Percentiles rank a stretch among this genome's conserved stretches.
Evolutionary conservation across 2,113 vertebrate species (phyloP).

Genomic region (Glaucomys volans): DNA sequence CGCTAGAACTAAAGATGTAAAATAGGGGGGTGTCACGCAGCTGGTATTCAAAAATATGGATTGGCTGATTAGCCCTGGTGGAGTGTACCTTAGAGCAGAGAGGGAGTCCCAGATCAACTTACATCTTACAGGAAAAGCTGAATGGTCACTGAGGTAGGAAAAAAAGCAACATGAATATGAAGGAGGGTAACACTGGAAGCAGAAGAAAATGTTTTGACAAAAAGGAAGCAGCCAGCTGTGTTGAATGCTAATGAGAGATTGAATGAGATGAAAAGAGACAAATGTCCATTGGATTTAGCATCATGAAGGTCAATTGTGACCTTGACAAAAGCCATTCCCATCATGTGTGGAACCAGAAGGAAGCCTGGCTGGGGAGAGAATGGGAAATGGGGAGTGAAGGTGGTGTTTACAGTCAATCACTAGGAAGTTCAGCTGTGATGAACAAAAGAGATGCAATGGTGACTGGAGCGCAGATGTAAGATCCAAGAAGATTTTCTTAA

Average conservation of each 20-base stretch:
- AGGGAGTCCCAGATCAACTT: neutral
- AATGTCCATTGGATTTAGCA: conserved; percentile 42
- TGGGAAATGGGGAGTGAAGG: neutral
- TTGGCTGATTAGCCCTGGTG: neutral
- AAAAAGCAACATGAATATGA: neutral
- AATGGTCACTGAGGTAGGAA: neutral
- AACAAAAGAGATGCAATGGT: neutral
- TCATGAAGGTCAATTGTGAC: conserved; percentile 30
- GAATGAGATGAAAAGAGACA: conserved; percentile 57
- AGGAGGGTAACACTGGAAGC: neutral
- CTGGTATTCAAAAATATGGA: neutral
- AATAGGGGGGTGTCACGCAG: neutral
- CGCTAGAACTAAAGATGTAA: neutral
- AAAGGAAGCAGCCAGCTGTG: conserved; percentile 23
- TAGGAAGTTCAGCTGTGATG: neutral
- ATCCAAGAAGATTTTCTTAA: neutral
- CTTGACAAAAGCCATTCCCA: conserved; percentile 44
- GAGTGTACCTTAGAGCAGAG: neutral
- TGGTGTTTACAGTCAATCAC: neutral
- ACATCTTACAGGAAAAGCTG: neutral
- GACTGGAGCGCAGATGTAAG: neutral
- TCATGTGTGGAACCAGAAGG: neutral
- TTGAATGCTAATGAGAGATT: conserved; percentile 50
- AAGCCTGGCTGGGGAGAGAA: neutral
- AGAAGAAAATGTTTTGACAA: conserved; percentile 33